phyloP scores from a whole-genome alignment of 1,140 invertebrate species.

The Holotrichia oblita region DNA sequence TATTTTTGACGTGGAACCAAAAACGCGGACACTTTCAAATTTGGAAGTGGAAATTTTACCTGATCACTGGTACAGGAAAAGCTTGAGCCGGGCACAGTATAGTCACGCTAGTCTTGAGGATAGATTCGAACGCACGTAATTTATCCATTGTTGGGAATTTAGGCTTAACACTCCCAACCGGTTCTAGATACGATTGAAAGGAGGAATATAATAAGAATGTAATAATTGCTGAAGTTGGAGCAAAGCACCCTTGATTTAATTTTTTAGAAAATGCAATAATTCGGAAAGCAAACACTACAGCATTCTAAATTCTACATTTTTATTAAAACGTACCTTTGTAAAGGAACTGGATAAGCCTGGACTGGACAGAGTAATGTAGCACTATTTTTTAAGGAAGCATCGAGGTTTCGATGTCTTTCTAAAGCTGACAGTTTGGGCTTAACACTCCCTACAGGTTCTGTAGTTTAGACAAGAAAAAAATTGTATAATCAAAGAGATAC shows the following conservation, averaged over 20 bases:
- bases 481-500: too few species aligned
- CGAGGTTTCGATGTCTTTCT: constrained; percentile 59
- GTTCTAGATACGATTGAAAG: constrained; percentile 61
- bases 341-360: constrained; percentile 68
- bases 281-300: too few species aligned
- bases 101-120: constrained; percentile 56
- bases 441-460: constrained; percentile 69
- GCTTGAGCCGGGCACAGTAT: constrained; percentile 69
- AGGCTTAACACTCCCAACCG: constrained; percentile 68
- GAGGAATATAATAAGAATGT: too few species aligned
- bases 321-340: constrained; percentile 62
- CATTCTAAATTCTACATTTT: too few species aligned
- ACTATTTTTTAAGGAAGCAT: constrained; percentile 55
- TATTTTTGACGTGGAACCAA: too few species aligned
- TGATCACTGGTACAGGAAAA: constrained; percentile 65
- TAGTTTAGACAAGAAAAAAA: not conserved
- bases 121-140: constrained; percentile 55
- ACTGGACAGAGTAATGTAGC: constrained; percentile 68
- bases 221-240: too few species aligned
- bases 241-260: too few species aligned
- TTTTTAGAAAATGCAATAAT: too few species aligned
- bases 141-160: constrained; percentile 66
- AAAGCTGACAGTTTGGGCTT: constrained; percentile 65
- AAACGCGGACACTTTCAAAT: too few species aligned
- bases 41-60: too few species aligned